These are phyloP conservation scores for Caenorhabditis brenneri DNA, from an alignment of 1,140 invertebrate species.

Conservation along the genomic window DNA sequence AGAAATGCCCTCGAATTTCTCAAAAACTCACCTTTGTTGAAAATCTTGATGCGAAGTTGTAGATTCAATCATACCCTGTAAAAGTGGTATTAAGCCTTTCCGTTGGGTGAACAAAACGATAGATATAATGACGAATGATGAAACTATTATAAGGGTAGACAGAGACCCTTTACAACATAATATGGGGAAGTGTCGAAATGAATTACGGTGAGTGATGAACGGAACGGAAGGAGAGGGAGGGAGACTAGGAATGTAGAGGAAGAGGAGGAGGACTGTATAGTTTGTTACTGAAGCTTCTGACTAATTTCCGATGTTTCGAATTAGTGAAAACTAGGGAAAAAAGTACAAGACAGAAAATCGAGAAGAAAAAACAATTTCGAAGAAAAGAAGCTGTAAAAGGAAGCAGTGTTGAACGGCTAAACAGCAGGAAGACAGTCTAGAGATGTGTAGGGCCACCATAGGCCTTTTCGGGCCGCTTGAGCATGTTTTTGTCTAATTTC, in stretches of 20 bases:
- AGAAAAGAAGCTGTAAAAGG: too few relatives aligned
- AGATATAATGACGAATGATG: neutral
- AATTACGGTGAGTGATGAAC: slow-evolving; percentile 16
- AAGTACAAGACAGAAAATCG: too few relatives aligned
- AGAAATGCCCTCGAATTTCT: neutral
- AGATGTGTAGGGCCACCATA: too few relatives aligned
- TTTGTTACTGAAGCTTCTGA: neutral
- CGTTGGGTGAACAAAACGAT: slow-evolving; percentile 14
- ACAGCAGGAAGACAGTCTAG: too few relatives aligned
- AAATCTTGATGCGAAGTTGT: slow-evolving; percentile 43
- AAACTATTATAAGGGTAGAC: neutral
- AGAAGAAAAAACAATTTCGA: too few relatives aligned
- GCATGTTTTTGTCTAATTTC: too few relatives aligned
- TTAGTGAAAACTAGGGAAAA: too few relatives aligned
- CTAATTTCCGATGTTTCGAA: too few relatives aligned
- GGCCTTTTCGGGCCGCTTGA: too few relatives aligned
- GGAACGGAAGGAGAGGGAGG: neutral
- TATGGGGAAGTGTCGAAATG: slow-evolving; percentile 24
- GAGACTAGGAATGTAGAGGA: too few relatives aligned
- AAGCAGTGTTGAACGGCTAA: too few relatives aligned
- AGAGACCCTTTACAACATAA: neutral
- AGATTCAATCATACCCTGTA: slow-evolving; percentile 39
- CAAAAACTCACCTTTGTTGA: slow-evolving; percentile 31
- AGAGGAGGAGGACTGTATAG: neutral
- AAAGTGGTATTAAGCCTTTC: too few relatives aligned